phyloP scores from a whole-genome alignment of 1,140 invertebrate species.

The Anadara kagoshimensis region DNA sequence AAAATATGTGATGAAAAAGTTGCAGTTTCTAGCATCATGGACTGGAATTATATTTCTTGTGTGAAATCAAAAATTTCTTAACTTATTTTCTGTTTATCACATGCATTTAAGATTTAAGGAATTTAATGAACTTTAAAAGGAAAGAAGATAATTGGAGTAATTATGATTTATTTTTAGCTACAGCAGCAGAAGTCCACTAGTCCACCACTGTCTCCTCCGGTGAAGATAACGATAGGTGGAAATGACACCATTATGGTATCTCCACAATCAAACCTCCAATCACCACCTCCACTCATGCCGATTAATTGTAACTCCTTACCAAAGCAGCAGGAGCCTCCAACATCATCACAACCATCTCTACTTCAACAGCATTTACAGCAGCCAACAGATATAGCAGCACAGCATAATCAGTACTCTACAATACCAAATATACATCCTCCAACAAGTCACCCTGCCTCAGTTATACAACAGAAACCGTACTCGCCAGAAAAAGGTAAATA shows the following conservation, averaged over 20 bases:
- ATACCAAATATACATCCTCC: slow-evolving; percentile 2
- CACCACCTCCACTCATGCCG: slow-evolving; percentile 9
- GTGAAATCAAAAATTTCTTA: no score
- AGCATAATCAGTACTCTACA: neutral
- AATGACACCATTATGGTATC: slow-evolving; percentile 45
- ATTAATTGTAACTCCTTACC: neutral
- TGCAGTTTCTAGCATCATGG: no score
- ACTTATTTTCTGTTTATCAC: no score
- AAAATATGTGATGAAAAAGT: no score
- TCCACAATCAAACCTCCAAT: slow-evolving; percentile 31
- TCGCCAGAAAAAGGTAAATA: slow-evolving; percentile 31
- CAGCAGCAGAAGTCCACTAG: slow-evolving; percentile 1
- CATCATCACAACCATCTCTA: slow-evolving; percentile 2
- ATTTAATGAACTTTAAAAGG: no score
- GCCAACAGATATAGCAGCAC: neutral
- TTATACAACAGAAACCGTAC: slow-evolving; percentile 46
- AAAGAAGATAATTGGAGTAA: no score
- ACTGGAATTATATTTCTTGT: no score
- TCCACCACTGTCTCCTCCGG: slow-evolving; percentile 42
- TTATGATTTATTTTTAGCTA: neutral
- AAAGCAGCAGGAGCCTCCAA: neutral
- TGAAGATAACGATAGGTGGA: slow-evolving; percentile 52
- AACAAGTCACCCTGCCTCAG: slow-evolving; percentile 44
- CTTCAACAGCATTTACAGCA: slow-evolving; percentile 10
- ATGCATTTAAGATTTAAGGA: no score